Conservation (phyloP, 2,797 vertebrate genomes). For the Gymnocypris eckloni region DNA sequence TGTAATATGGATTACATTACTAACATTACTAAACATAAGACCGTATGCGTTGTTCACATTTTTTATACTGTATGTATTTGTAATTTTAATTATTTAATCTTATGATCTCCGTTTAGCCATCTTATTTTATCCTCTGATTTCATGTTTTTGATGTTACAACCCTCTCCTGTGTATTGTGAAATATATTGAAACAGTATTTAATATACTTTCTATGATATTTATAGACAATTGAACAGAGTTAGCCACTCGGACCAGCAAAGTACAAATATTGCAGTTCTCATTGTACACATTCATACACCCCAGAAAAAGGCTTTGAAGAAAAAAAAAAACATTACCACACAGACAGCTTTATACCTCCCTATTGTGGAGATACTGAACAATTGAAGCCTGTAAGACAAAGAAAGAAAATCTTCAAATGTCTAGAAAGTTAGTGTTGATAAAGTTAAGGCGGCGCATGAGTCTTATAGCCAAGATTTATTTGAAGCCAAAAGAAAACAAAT, state of each 20-base stretch:
- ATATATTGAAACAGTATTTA: background rate
- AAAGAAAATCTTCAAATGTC: background rate
- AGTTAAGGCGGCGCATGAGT: background rate
- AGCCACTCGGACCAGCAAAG: too few species aligned
- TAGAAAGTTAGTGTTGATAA: background rate
- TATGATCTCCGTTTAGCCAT: too few species aligned
- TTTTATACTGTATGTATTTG: background rate
- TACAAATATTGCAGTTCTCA: too few species aligned
- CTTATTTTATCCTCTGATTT: background rate
- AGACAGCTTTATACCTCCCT: background rate
- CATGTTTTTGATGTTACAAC: background rate
- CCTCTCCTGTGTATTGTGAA: too few species aligned
- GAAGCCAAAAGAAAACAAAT: background rate
- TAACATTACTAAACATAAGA: too few species aligned
- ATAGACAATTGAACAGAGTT: too few species aligned
- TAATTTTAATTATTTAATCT: background rate
- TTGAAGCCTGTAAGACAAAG: background rate
- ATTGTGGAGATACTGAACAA: background rate
- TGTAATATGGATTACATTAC: too few species aligned
- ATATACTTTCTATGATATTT: background rate
- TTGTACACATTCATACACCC: too few species aligned
- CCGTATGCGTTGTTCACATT: background rate
- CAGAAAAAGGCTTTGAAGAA: too few species aligned
- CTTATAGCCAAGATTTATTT: conserved; percentile 52
- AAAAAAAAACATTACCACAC: background rate